Base-by-base conservation (phyloP, 2,797 vertebrate genomes). In the Sebastes minor region DNA sequence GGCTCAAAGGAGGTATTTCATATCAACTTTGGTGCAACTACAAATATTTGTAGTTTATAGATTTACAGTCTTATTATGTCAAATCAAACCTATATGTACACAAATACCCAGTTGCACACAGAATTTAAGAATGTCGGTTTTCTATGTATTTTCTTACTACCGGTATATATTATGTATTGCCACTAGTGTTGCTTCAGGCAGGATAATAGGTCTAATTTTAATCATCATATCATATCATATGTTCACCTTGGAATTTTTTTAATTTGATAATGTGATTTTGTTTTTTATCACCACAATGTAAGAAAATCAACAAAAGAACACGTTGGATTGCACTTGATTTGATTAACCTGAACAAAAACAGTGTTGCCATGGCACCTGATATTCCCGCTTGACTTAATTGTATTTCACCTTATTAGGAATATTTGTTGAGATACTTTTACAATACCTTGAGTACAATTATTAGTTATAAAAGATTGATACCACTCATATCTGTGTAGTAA, bases 311-410 rank as follows among this genome's bases (percentile, higher is more conserved):
- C 38, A 16, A 14, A 42, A 18, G 16, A 46, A 46, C 42, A 18
- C 0, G 42, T 46, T 46, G 14, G 42, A 0, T 46, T 46, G 42
- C 42, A 0, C 0, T 46, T 0, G 20, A 53, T 55, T 53, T 53
- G 20, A 53, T 53, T 53, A n/a, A 2, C n/a, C 49, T 55, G 9
- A 23, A 23, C 5, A 23, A 23, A 55, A 22, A 55, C 22, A 55
- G 12, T 35, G 20, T 13, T 33, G 12, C 30, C 20, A 3, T 23
- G 22, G 53, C 1, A 62, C 22, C 8, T 38, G 18, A 25, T 64
- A 62, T 33, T 13, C 30, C 30, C 6, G 16, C 3, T 3, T 46
- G 42, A 46, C 0, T 42, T 42, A 14, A 42, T 42, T 16, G 38
- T 42, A 42, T 42, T 42, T 16, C 5, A 42, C 14, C 38, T 42